Conservation (phyloP, 2,888 invertebrate species). For the Phyllotreta cruciferae region DNA sequence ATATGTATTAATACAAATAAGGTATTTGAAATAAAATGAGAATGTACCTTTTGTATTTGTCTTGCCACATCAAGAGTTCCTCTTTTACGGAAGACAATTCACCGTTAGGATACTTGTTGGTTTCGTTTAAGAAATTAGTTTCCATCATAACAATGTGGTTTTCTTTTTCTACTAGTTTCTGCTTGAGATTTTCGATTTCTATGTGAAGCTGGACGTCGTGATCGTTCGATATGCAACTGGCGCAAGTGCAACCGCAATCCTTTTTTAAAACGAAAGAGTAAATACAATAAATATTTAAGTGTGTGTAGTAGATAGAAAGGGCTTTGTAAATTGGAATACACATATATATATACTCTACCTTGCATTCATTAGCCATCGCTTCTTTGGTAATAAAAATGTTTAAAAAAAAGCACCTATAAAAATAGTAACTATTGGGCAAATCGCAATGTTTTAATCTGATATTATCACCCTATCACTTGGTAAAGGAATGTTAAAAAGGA, state of each 20-base stretch:
- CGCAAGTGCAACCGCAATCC: conserved; percentile 70
- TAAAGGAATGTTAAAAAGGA: no score
- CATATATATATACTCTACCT: conserved; percentile 37
- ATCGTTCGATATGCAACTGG: conserved; percentile 60
- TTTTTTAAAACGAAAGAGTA: conserved; percentile 47
- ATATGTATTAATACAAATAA: no score
- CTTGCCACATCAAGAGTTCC: conserved; percentile 86
- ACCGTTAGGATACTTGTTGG: conserved; percentile 65
- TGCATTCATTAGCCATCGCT: conserved; percentile 44
- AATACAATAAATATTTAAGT: conserved; percentile 4
- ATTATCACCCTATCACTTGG: no score
- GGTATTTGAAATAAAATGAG: no score
- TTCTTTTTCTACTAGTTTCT: conserved; percentile 81
- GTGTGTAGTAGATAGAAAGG: not conserved
- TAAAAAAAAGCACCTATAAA: not conserved
- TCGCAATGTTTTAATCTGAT: no score
- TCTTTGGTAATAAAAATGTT: no score
- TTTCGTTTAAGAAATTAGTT: conserved; percentile 81
- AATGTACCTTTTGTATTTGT: conserved; percentile 94
- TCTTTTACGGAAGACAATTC: conserved; percentile 81
- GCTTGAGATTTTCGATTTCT: conserved; percentile 87
- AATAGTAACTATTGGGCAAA: no score
- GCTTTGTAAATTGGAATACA: conserved; percentile 3
- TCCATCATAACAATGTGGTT: conserved; percentile 86
- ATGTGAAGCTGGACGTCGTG: conserved; percentile 77